Base-by-base conservation (phyloP, 1,140 invertebrate genomes). In the Eriocheir sinensis region DNA sequence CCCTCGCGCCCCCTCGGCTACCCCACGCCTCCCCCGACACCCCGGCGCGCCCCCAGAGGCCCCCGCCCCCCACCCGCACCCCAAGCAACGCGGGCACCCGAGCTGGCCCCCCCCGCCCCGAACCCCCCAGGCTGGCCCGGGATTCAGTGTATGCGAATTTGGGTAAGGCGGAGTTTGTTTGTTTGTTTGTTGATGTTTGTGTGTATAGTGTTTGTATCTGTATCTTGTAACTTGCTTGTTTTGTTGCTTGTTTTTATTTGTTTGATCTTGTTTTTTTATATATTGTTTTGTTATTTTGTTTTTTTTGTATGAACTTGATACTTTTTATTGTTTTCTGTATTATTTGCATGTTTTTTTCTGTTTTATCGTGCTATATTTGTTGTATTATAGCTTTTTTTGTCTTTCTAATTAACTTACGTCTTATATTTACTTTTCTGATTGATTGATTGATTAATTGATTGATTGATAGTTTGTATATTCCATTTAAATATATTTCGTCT, bases 121-220 rank as follows among this genome's bases (percentile, higher is more conserved):
- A 91, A 0, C 95, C 95, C 15, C 91, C 93, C 27, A 83, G 81
- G 40, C 81, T 92, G 9, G 41, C 34, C 30, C 92, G 90, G 89
- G 95, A 95, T 72, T 95, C 95, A 27, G 93, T 93, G 30, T 95
- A 95, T 72, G 95, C 95, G 17, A 95, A 95, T 60, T 60, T 95
- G 6, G 95, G 95, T 95, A 40, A 48, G 94, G 79, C 30, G n/a
- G 93, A 53, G 60, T 80, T 32, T 89, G 21, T 48, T 21, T 53
- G 86, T 48, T 8, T 89, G 88, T 53, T 8, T 89, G 3, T 30
- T 0, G 48, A n/a, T 32, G 2, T 89, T 17, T 89, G n/a, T 89
- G 34, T 40, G 0, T 40, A 36, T 88, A 9, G 79, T 81, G 6
- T 6, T 30, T 83, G 3, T 6, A 27, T 32, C 9, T 48, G 44